These are phyloP conservation scores for Ophion obscuratus DNA, from an alignment of 2,888 invertebrate species.

Conservation along the genomic window DNA sequence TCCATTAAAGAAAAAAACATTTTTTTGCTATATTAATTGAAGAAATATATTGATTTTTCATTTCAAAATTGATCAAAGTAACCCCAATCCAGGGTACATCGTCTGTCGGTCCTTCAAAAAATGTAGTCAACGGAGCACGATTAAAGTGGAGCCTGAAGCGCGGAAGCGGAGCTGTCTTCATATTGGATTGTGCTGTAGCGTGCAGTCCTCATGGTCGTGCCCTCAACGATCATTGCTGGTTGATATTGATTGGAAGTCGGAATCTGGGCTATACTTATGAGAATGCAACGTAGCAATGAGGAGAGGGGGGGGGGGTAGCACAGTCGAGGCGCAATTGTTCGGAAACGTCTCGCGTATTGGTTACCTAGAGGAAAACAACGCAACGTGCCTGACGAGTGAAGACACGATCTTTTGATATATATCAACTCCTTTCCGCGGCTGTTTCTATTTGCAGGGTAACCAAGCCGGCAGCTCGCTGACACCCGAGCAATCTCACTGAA, in stretches of 20 bases:
- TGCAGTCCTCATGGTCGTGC: not conserved
- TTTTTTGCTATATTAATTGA: too few species aligned
- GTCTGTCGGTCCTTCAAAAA: too few species aligned
- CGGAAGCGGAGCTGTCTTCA: not conserved
- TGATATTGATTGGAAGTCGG: constrained; percentile 15
- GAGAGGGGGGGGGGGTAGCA: too few species aligned
- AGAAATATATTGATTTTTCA: too few species aligned
- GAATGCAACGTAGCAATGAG: not conserved
- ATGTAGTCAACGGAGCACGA: not conserved
- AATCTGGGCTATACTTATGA: not conserved
- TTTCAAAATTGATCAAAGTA: too few species aligned
- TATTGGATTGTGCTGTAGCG: constrained; percentile 1
- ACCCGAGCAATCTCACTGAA: not conserved
- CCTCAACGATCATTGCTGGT: constrained; percentile 3
- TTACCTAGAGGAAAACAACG: not conserved
- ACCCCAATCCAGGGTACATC: too few species aligned
- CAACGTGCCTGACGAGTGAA: constrained; percentile 1
- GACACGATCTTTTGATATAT: constrained; percentile 1
- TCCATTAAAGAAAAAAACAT: too few species aligned
- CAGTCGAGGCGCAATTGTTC: not conserved
- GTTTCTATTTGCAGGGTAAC: not conserved
- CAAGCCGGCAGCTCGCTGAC: not conserved
- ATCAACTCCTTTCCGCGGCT: not conserved
- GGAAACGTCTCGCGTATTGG: not conserved
- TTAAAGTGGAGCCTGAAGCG: not conserved